Base-by-base conservation (phyloP, 1,140 invertebrate genomes). In the Cotesia glomerata region DNA sequence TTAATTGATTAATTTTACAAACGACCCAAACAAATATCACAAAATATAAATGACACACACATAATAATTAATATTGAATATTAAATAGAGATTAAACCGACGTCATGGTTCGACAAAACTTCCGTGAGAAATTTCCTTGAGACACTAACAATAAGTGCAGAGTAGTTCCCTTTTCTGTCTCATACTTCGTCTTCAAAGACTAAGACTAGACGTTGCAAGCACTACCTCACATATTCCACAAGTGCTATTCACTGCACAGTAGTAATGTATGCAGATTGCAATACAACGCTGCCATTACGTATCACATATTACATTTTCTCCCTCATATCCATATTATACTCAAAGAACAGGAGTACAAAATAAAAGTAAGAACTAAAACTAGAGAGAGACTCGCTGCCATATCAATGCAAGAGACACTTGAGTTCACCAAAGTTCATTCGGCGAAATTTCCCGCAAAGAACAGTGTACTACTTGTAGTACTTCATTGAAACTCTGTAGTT, bases 211-310 rank as follows among this genome's bases (percentile, higher is more conserved):
- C 26, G 58, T 26, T 26, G 26, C 26, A 26, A 26, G 26, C 26
- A 26, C 26, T 62, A 62, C 45, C 56, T 39, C 39, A 51, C 18
- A 45, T 66, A 51, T 66, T 51, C 64, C 39, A 9, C 13, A 26
- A 49, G 36, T 66, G 11, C 54, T 66, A 52, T 45, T 66, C 45
- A 18, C 54, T 73, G 52, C 49, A 18, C 52, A 52, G 64, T 73
- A 71, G 71, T 85, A 85, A 86, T 85, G 74, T 85, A 86, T 86
- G 85, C 84, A 86, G 81, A 86, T 86, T 85, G 76, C 82, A 71
- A 68, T 74, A 71, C 75, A 75, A 77, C 65, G 65, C 76, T 82
- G 78, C 79, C 77, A 83, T 85, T 85, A 83, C 79, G 78, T 26
- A 26, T 26, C 26, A 26, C 26, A 26, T 26, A 26, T 26, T 26